Base-by-base conservation (phyloP, 1,140 invertebrate species). In the Zaprionus camerounensis region DNA sequence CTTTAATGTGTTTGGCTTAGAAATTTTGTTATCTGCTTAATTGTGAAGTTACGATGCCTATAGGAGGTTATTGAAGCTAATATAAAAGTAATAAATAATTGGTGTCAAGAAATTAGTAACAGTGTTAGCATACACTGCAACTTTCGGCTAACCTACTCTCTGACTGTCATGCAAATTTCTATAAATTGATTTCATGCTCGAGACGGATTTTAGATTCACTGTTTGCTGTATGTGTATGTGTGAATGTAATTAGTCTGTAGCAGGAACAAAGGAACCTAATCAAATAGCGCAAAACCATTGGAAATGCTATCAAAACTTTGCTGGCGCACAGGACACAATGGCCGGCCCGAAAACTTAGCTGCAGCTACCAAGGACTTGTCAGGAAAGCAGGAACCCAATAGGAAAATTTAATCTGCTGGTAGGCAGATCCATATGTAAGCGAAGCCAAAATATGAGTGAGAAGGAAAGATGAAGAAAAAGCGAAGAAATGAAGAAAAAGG, bases 291-390 rank as follows among this genome's bases (percentile, higher is more conserved):
- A 71, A 46, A 67, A 74, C 34, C 63, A 78, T 46, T 53, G 59
- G 56, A 71, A 87, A 83, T 78, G 73, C 81, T 75, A 90, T 90
- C 78, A 84, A 84, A 87, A 90, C 67, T 90, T 90, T 84, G 78
- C 72, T 86, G 56, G 79, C 82, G 65, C 59, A 69, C 64, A 63
- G n/a, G 58, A 31, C 5, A 58, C 65, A 78, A 70, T 68, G 65
- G 53, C 17, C 38, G 72, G 68, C 62, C 46, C 28, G 49, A 24
- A 56, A 66, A 56, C 51, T 66, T 41, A 53, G 53, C 36, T 56
- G 6, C 11, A 67, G 65, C 55, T 24, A 2, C 65, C 70, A 74
- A 68, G 72, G 61, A 77, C 41, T 76, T 79, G 76, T 71, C 72
- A 76, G 68, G 65, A 71, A 71, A 38, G 62, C 71, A 63, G 72